Conservation (phyloP, 2,113 vertebrate genomes). For the Buteo buteo region DNA sequence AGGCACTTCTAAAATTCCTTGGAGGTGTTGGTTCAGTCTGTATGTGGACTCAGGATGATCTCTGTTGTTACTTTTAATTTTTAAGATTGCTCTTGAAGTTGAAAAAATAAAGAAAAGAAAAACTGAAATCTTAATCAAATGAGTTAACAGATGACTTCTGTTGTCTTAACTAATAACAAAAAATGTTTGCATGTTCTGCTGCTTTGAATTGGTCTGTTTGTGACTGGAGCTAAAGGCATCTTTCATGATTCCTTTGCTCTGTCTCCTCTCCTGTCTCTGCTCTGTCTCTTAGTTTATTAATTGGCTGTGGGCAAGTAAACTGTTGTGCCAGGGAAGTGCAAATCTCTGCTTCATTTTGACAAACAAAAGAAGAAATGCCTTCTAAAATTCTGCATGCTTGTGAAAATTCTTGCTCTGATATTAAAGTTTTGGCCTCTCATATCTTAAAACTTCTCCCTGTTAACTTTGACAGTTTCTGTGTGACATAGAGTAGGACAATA, state of each 20-base stretch:
- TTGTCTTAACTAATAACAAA: not conserved
- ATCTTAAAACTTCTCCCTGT: not conserved
- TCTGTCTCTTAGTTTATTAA: not conserved
- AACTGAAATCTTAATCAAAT: not conserved
- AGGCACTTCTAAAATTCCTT: not conserved
- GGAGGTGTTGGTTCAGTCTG: not conserved
- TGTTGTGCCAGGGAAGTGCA: not conserved
- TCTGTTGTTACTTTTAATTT: not conserved
- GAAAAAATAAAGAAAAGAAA: not conserved
- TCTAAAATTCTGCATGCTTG: not conserved
- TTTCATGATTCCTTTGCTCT: conserved; percentile 2
- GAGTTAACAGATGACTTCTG: not conserved
- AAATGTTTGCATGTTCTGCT: not conserved
- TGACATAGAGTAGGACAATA: not conserved
- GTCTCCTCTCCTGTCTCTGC: not conserved
- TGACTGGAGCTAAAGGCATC: not conserved
- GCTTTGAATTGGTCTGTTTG: not conserved
- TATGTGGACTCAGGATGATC: not conserved
- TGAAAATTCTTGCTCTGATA: not conserved
- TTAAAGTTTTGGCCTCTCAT: not conserved
- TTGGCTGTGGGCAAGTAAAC: not conserved
- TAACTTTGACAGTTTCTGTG: not conserved
- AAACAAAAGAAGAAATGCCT: not conserved
- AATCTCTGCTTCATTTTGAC: not conserved
- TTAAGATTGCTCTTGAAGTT: not conserved